These are phyloP conservation scores for Noctuana brunneofusca DNA, from an alignment of 2,888 invertebrate species.

Conservation along the genomic window DNA sequence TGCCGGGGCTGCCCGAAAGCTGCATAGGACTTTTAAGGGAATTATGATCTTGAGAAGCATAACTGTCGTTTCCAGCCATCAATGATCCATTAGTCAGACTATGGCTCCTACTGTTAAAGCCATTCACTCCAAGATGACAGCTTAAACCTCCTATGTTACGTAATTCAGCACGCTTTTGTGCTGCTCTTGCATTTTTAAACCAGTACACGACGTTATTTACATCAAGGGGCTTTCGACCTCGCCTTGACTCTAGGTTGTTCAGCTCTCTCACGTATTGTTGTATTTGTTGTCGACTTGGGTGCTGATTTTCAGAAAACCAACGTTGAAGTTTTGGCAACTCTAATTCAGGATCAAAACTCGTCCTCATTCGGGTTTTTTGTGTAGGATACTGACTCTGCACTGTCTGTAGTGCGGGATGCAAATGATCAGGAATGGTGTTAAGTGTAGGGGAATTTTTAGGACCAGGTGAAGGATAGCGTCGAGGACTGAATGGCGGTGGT, in stretches of 20 bases:
- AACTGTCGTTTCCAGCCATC: constrained; percentile 83
- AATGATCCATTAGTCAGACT: constrained; percentile 85
- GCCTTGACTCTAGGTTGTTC: constrained; percentile 94
- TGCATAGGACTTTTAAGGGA: constrained; percentile 85
- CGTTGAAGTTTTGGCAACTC: constrained; percentile 97
- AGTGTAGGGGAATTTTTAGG: constrained; percentile 78
- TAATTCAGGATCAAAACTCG: constrained; percentile 97
- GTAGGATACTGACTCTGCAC: constrained; percentile 90
- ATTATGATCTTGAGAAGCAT: constrained; percentile 81
- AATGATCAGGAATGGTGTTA: constrained; percentile 77
- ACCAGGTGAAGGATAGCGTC: constrained; percentile 75
- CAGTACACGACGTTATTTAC: constrained; percentile 98
- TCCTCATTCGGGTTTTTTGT: constrained; percentile 96
- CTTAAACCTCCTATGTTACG: constrained; percentile 84
- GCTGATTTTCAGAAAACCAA: constrained; percentile 95
- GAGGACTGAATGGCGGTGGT: constrained; percentile 76
- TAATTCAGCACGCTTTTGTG: constrained; percentile 95
- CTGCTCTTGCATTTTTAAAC: constrained; percentile 99
- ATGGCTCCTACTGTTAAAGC: constrained; percentile 85
- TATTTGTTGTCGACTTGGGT: constrained; percentile 96
- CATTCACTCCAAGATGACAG: constrained; percentile 84
- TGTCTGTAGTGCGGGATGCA: constrained; percentile 90
- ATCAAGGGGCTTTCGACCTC: constrained; percentile 96
- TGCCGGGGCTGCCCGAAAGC: constrained; percentile 78
- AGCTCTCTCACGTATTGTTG: constrained; percentile 97